phyloP scores from a whole-genome alignment of 2,888 invertebrate species.

The Cybosia mesomella region DNA sequence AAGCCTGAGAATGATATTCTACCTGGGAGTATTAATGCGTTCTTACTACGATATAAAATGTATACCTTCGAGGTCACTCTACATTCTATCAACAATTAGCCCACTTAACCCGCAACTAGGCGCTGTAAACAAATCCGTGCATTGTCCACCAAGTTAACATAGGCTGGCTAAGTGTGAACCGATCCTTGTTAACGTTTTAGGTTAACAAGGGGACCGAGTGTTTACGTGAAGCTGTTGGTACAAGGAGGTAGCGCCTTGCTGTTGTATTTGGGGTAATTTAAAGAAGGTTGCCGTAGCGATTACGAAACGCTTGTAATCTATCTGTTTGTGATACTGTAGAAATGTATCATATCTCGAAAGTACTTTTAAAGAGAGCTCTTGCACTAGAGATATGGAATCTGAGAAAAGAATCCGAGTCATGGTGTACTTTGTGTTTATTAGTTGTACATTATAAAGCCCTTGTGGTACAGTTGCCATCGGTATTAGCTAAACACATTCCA shows the following conservation, averaged over 20 bases:
- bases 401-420: too few species aligned
- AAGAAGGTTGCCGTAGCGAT: constrained; percentile 13
- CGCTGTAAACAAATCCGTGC: constrained; percentile 77
- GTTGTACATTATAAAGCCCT: too few species aligned
- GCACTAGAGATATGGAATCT: too few species aligned
- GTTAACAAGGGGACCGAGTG: constrained; percentile 81
- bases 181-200: constrained; percentile 85
- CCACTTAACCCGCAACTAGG: constrained; percentile 83
- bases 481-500: too few species aligned
- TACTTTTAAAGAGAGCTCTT: too few species aligned
- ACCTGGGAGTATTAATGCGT: background rate
- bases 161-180: constrained; percentile 77
- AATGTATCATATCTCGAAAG: too few species aligned
- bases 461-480: too few species aligned
- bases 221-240: constrained; percentile 69
- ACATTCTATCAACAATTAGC: constrained; percentile 83
- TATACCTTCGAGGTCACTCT: constrained; percentile 39
- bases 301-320: background rate
- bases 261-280: constrained; percentile 38
- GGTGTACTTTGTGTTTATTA: too few species aligned
- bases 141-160: constrained; percentile 82
- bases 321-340: background rate
- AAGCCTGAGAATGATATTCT: background rate
- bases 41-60: constrained; percentile 1
- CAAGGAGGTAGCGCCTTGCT: constrained; percentile 71